Conservation (phyloP, 2,113 vertebrate genomes). For the Azemiops feae region DNA sequence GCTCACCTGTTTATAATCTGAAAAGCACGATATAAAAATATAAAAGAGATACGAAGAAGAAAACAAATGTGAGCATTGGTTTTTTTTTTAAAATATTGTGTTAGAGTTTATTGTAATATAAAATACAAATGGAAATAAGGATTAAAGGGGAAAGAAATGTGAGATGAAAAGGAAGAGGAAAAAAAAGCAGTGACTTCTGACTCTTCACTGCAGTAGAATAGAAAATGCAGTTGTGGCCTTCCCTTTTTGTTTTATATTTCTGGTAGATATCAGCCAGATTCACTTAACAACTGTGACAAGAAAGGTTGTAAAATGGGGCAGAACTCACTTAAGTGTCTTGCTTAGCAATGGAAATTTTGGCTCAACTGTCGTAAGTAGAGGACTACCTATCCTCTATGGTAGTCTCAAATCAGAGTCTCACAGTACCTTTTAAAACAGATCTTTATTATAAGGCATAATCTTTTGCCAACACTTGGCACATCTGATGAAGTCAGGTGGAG, state of each 20-base stretch:
- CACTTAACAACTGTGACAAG: background rate
- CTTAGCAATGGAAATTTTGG: background rate
- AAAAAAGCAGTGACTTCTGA: background rate
- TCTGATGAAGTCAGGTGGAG: background rate
- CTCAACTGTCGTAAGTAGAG: background rate
- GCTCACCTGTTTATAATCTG: background rate
- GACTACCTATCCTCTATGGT: background rate
- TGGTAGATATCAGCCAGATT: background rate
- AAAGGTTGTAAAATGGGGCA: background rate
- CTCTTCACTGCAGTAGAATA: background rate
- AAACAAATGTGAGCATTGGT: background rate
- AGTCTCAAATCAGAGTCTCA: background rate
- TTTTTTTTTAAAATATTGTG: background rate
- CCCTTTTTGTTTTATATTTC: background rate
- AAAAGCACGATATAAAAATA: background rate
- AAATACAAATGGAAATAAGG: background rate
- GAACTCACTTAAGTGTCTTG: background rate
- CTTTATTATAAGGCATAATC: background rate
- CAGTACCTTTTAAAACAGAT: background rate
- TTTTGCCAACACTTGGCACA: background rate
- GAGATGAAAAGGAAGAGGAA: background rate
- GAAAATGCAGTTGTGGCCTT: background rate
- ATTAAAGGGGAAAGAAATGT: background rate
- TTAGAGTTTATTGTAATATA: background rate
- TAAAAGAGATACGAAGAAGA: background rate